Percentiles rank a stretch among this genome's conserved stretches.
These are phyloP conservation scores for Xiphophorus hellerii DNA, from an alignment of 2,113 vertebrate genomes.

Conservation along the genomic window DNA sequence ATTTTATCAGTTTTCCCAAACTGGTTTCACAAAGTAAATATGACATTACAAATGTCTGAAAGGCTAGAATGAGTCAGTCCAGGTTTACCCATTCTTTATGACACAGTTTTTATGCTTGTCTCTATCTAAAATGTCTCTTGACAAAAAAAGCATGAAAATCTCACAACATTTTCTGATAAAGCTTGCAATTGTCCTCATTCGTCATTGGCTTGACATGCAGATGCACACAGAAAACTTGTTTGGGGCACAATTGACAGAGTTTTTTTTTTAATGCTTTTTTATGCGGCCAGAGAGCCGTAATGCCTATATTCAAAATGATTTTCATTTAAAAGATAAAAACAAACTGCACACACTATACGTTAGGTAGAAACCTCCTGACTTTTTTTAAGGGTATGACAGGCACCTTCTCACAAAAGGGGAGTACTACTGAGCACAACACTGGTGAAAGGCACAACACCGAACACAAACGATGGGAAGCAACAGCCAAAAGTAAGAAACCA, in stretches of 20 bases:
- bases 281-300: background rate
- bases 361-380: slow-evolving; percentile 28
- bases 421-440: slow-evolving; percentile 73
- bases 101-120: background rate
- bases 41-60: background rate
- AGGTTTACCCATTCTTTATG: background rate
- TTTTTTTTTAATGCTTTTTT: background rate
- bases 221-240: background rate
- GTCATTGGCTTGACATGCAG: background rate
- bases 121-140: background rate
- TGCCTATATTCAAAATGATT: background rate
- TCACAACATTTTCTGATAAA: background rate
- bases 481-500: slow-evolving; percentile 27
- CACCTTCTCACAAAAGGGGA: slow-evolving; percentile 49
- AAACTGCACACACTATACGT: slow-evolving; percentile 23
- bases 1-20: background rate
- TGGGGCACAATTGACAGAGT: background rate
- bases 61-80: background rate
- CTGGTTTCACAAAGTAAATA: background rate
- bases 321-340: slow-evolving; percentile 16
- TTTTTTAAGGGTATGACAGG: slow-evolving; percentile 48
- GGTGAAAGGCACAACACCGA: slow-evolving; percentile 80
- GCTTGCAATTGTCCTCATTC: background rate
- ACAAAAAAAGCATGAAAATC: background rate
- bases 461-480: slow-evolving; percentile 63